A percentile compares a stretch with the other conserved stretches of the same genome.
Evolutionary conservation across 2,888 invertebrate genomes (phyloP).

Genomic region (Morinoia aosen): DNA sequence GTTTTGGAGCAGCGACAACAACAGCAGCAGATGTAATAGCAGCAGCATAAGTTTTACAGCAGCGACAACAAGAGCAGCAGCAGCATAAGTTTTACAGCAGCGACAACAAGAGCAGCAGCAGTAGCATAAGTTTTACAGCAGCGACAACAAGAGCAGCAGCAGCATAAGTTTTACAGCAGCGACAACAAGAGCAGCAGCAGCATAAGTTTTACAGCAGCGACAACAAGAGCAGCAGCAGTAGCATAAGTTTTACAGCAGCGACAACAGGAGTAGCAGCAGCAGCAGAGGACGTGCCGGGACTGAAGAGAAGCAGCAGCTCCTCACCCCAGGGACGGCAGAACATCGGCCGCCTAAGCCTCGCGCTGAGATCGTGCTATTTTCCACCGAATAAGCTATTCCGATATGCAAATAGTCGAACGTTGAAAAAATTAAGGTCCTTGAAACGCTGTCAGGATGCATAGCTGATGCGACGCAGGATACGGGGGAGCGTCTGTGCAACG

Average conservation of each 20-base stretch:
- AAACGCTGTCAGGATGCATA: slow-evolving; percentile 33
- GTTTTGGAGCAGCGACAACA: neutral
- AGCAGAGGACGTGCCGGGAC: neutral
- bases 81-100: neutral
- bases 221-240: neutral
- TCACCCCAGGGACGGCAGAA: neutral
- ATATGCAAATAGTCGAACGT: slow-evolving; percentile 51
- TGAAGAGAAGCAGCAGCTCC: neutral
- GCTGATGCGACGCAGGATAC: slow-evolving; percentile 8
- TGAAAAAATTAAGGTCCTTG: slow-evolving; percentile 50
- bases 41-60: neutral
- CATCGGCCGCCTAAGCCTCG: slow-evolving; percentile 21
- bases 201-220: neutral
- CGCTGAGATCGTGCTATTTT: slow-evolving; percentile 36
- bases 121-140: neutral
- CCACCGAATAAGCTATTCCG: slow-evolving; percentile 48
- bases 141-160: neutral
- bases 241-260: too few relatives aligned
- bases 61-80: neutral
- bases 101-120: neutral
- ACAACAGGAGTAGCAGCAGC: neutral
- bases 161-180: neutral
- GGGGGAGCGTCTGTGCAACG: slow-evolving; percentile 10
- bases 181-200: neutral
- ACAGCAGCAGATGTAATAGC: neutral